Evolutionary conservation across 2,797 vertebrate genomes (phyloP).

Genomic region (Pempheris klunzingeri): DNA sequence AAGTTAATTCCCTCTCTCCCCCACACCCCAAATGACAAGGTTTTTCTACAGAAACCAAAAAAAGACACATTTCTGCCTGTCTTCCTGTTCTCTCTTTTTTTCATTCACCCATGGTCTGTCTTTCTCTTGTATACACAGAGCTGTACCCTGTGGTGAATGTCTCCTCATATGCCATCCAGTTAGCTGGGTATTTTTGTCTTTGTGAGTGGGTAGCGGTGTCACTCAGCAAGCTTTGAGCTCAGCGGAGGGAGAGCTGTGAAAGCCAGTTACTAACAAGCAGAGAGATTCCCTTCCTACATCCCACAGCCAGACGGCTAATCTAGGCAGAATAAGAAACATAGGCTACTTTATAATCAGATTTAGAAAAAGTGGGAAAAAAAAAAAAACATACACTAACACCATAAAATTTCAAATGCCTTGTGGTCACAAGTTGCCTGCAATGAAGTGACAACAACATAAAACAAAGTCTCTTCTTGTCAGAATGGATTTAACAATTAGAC

Average conservation of each 20-base stretch:
- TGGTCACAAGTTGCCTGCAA: conserved; percentile 63
- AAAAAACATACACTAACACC: conserved; percentile 32
- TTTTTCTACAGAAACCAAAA: conserved; percentile 53
- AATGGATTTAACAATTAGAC: conserved; percentile 72
- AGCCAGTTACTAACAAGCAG: conserved; percentile 83
- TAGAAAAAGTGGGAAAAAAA: conserved; percentile 29
- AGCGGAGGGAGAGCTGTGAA: conserved; percentile 79
- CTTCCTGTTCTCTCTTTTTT: conserved; percentile 61
- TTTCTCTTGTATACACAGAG: conserved; percentile 67
- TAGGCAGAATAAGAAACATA: conserved; percentile 75
- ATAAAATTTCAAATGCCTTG: conserved; percentile 64
- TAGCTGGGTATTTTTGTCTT: conserved; percentile 81
- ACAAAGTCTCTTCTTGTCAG: conserved; percentile 63
- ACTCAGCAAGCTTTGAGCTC: conserved; percentile 80
- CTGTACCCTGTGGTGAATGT: conserved; percentile 71
- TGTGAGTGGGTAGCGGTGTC: conserved; percentile 83
- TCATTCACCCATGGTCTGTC: conserved; percentile 63
- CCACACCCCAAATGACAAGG: conserved; percentile 51
- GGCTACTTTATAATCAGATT: conserved; percentile 76
- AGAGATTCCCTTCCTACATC: conserved; percentile 76
- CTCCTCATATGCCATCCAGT: conserved; percentile 81
- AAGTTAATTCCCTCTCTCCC: conserved; percentile 53
- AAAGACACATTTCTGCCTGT: conserved; percentile 55
- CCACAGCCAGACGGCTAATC: conserved; percentile 83
- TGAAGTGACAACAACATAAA: conserved; percentile 69